Evolutionary conservation across 2,797 vertebrate genomes (phyloP).

Genomic region (Podarcis siculus): DNA sequence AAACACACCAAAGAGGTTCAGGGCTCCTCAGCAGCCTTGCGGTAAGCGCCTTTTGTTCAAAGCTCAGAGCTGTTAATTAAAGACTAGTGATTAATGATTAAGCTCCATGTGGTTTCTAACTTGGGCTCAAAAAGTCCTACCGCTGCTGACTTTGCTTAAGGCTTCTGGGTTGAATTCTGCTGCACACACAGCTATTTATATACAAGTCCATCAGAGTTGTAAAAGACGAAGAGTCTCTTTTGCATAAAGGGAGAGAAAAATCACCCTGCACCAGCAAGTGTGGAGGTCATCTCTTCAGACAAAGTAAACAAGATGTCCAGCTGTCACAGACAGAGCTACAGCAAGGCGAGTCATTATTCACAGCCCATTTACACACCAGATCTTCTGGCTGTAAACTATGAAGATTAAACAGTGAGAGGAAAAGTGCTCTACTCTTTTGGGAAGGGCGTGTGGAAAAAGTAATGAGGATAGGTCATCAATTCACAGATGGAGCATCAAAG

Average conservation of each 20-base stretch:
- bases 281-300: slow-evolving; percentile 66
- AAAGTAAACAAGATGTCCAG: slow-evolving; percentile 57
- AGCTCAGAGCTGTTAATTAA: slow-evolving; percentile 99
- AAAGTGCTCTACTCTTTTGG: background rate
- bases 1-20: slow-evolving; percentile 75
- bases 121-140: slow-evolving; percentile 76
- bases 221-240: slow-evolving; percentile 59
- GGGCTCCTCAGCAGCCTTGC: slow-evolving; percentile 72
- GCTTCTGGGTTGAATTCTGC: slow-evolving; percentile 68
- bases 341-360: slow-evolving; percentile 21
- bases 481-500: background rate
- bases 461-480: slow-evolving; percentile 1
- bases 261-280: slow-evolving; percentile 44
- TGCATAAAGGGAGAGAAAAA: slow-evolving; percentile 50
- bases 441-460: background rate
- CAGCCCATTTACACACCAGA: slow-evolving; percentile 4
- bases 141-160: slow-evolving; percentile 84
- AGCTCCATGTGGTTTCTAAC: slow-evolving; percentile 74
- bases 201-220: slow-evolving; percentile 54
- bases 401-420: background rate
- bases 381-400: background rate
- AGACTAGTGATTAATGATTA: slow-evolving; percentile 96
- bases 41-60: slow-evolving; percentile 84
- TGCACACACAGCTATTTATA: slow-evolving; percentile 77
- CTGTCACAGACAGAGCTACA: slow-evolving; percentile 39